Percentiles rank a stretch among this genome's conserved stretches.
These are phyloP conservation scores for Xyliphius kryptos DNA, from an alignment of 2,113 vertebrate genomes.

Conservation along the genomic window DNA sequence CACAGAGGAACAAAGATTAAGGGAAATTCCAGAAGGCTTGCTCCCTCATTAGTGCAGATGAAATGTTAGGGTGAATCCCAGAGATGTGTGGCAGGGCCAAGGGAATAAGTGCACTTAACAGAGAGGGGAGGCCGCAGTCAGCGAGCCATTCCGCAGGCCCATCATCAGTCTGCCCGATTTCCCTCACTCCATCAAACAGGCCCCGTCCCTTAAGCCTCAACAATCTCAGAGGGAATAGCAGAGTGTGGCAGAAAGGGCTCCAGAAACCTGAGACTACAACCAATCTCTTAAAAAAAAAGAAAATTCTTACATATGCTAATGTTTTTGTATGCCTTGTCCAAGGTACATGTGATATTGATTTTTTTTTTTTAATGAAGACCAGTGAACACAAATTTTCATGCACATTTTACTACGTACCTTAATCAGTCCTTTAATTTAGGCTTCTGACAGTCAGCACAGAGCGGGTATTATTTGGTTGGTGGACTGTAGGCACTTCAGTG, in stretches of 20 bases:
- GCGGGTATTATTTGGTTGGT: too few relatives aligned
- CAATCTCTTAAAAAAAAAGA: neutral
- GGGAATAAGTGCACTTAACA: conserved; percentile 61
- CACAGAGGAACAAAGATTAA: neutral
- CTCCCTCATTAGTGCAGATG: conserved; percentile 8
- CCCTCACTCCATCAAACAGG: conserved; percentile 28
- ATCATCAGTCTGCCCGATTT: conserved; percentile 45
- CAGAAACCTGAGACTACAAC: neutral
- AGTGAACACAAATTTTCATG: too few relatives aligned
- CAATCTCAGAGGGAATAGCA: conserved; percentile 24
- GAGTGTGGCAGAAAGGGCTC: neutral
- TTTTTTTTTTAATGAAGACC: too few relatives aligned
- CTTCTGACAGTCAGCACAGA: too few relatives aligned
- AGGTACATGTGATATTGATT: too few relatives aligned
- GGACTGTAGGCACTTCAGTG: too few relatives aligned
- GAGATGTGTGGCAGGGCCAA: conserved; percentile 44
- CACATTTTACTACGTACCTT: too few relatives aligned
- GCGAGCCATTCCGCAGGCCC: conserved; percentile 48
- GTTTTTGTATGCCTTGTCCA: too few relatives aligned
- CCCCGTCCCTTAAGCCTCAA: conserved; percentile 4
- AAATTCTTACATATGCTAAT: neutral
- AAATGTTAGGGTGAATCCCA: conserved; percentile 42
- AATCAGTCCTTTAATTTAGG: too few relatives aligned
- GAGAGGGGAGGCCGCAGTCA: conserved; percentile 36
- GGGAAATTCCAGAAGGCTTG: conserved; percentile 17